Evolutionary conservation across 2,888 invertebrate species (phyloP).

Genomic region (Hyalella azteca): DNA sequence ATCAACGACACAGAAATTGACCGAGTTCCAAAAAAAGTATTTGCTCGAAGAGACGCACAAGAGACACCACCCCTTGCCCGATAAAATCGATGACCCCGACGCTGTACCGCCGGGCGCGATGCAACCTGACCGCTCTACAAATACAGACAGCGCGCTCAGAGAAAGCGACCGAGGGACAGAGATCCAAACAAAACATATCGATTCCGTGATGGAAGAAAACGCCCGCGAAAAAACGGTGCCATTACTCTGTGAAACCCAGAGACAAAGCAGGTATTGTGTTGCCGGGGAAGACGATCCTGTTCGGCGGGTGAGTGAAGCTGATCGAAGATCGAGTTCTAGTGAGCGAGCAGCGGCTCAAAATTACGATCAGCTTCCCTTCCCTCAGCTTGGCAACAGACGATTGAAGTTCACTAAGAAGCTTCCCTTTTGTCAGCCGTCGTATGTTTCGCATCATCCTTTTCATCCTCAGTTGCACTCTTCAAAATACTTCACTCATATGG

Average conservation of each 20-base stretch:
- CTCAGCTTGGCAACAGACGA: not conserved
- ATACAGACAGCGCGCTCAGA: not conserved
- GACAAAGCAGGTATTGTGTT: too few relatives aligned
- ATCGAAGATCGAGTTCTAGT: too few relatives aligned
- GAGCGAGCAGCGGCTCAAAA: too few relatives aligned
- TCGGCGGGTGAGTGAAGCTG: too few relatives aligned
- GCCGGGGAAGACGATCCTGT: too few relatives aligned
- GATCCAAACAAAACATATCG: not conserved
- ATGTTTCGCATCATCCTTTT: not conserved
- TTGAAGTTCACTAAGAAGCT: conserved; percentile 3
- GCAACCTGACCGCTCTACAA: not conserved
- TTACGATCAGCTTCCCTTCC: not conserved
- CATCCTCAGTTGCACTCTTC: not conserved
- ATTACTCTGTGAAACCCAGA: too few relatives aligned
- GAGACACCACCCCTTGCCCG: not conserved
- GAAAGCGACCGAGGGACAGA: not conserved
- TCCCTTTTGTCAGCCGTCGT: not conserved
- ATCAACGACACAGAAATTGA: not conserved
- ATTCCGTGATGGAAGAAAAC: not conserved
- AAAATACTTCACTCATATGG: not conserved
- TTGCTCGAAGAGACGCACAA: not conserved
- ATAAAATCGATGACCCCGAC: conserved; percentile 1
- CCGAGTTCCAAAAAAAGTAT: not conserved
- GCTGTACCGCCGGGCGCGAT: not conserved
- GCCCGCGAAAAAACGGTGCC: too few relatives aligned